Conservation (phyloP, 2,797 vertebrate species). For the Clarias pachynema region DNA sequence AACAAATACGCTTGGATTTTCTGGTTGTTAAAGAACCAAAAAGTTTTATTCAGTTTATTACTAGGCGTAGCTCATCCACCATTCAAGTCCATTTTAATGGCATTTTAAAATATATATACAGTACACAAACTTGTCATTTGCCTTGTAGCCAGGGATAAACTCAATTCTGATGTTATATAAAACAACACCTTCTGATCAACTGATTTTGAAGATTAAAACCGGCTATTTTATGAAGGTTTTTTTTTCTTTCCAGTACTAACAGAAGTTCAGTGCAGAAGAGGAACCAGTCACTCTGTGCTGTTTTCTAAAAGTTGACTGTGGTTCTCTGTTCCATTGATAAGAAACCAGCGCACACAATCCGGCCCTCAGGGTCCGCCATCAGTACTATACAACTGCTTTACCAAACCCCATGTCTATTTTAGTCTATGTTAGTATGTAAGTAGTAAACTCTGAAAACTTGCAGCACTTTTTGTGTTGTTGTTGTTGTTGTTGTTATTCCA, state of each 20-base stretch:
- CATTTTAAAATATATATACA: no score
- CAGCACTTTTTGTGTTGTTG: not conserved
- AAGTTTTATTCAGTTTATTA: not conserved
- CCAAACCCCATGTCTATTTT: not conserved
- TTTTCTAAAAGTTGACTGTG: slow-evolving; percentile 2
- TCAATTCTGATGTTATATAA: not conserved
- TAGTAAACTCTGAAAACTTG: not conserved
- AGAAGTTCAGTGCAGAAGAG: not conserved
- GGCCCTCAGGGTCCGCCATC: not conserved
- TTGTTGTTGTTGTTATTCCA: not conserved
- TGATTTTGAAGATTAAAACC: not conserved
- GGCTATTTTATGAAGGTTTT: not conserved
- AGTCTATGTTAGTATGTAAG: not conserved
- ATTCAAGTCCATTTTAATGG: not conserved
- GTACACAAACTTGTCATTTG: not conserved
- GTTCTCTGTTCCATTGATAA: not conserved
- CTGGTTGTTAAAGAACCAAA: not conserved
- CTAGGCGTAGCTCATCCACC: not conserved
- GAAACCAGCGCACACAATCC: not conserved
- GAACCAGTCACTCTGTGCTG: not conserved
- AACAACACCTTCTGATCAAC: not conserved
- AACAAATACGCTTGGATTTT: not conserved
- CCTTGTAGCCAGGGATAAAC: not conserved
- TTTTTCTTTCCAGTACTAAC: not conserved
- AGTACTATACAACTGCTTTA: not conserved